Conservation (phyloP, 2,797 vertebrate species). For the Strix occidentalis region DNA sequence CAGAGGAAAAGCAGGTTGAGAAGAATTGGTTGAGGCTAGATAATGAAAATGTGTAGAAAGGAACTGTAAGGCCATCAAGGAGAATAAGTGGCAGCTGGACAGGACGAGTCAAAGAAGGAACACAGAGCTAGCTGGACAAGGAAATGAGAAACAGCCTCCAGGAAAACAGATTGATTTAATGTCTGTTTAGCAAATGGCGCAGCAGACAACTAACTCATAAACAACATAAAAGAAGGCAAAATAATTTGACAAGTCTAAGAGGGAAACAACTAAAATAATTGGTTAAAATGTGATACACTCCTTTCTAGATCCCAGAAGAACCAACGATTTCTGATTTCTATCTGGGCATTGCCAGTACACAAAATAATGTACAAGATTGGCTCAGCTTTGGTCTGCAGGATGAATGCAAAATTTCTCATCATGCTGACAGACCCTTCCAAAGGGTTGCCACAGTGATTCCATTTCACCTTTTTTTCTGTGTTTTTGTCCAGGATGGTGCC, state of each 20-base stretch:
- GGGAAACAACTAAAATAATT: not conserved
- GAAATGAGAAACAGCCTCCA: not conserved
- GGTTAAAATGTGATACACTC: not conserved
- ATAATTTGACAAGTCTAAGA: not conserved
- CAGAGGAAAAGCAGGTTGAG: accelerated
- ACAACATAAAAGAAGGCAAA: not conserved
- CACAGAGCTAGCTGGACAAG: not conserved
- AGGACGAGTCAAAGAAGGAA: not conserved
- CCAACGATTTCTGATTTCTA: not conserved
- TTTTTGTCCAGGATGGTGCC: not conserved
- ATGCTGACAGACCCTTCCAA: not conserved
- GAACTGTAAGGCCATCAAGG: not conserved
- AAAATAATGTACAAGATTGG: not conserved
- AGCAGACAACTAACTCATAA: not conserved
- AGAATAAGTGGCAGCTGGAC: not conserved
- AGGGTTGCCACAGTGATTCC: not conserved
- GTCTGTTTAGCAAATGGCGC: not conserved
- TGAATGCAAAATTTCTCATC: not conserved
- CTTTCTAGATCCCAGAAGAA: not conserved
- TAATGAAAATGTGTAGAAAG: not conserved
- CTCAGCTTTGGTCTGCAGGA: not conserved
- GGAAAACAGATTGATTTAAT: not conserved
- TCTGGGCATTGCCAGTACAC: not conserved
- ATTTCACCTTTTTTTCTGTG: accelerated
- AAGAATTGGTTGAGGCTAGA: not conserved